A percentile compares a stretch with the other conserved stretches of the same genome.
Evolutionary conservation across 2,113 vertebrate genomes (phyloP).

Genomic region (Sylvietta virens): DNA sequence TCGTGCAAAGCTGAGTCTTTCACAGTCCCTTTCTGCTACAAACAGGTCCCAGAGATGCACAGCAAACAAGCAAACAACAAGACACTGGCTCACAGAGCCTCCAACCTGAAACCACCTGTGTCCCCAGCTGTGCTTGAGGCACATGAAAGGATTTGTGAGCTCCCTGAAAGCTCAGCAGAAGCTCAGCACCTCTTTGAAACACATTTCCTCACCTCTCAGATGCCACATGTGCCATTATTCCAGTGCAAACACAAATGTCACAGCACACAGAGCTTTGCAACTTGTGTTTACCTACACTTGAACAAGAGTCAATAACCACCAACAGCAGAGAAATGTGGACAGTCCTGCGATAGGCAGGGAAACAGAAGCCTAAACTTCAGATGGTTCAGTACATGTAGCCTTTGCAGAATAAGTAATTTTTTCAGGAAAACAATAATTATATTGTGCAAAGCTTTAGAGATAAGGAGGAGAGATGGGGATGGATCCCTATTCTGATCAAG

Average conservation of each 20-base stretch:
- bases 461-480: background rate
- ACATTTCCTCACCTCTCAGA: background rate
- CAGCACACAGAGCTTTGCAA: background rate
- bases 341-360: background rate
- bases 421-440: background rate
- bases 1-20: background rate
- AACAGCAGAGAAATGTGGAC: rapidly evolving
- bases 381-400: background rate
- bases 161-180: background rate
- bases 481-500: background rate
- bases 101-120: background rate
- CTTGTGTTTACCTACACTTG: background rate
- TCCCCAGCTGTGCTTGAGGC: background rate
- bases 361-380: background rate
- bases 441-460: background rate
- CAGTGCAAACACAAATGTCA: background rate
- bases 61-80: background rate
- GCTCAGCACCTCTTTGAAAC: background rate
- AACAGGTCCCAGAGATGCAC: background rate
- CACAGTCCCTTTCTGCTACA: background rate
- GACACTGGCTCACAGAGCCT: background rate
- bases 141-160: background rate
- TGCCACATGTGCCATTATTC: background rate
- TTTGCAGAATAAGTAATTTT: background rate
- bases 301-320: background rate